phyloP scores from a whole-genome alignment of 2,888 invertebrate species.

The Acronicta aceris region DNA sequence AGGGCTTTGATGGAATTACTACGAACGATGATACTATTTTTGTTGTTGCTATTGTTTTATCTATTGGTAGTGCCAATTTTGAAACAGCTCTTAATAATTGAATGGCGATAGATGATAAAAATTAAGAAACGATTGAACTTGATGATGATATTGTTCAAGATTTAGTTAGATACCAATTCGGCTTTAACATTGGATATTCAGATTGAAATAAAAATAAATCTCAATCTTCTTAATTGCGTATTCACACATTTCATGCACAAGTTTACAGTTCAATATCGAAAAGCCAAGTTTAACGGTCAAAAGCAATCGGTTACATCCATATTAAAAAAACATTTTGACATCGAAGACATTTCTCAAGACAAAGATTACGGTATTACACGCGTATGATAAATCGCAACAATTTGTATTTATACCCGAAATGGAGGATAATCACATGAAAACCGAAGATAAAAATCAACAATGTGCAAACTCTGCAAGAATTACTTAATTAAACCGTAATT shows the following conservation, averaged over 20 bases:
- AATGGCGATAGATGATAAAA: neutral
- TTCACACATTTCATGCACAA: conserved; percentile 39
- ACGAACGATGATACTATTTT: neutral
- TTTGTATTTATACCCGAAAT: conserved; percentile 66
- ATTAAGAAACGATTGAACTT: neutral
- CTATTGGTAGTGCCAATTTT: neutral
- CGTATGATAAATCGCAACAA: conserved; percentile 66
- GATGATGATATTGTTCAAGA: neutral
- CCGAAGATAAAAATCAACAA: conserved; percentile 60
- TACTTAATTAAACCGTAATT: conserved; percentile 75
- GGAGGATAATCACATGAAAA: conserved; percentile 43
- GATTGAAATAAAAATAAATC: conserved; percentile 10
- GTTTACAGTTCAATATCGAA: conserved; percentile 36
- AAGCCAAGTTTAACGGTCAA: conserved; percentile 31
- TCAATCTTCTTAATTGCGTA: conserved; percentile 33
- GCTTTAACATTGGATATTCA: conserved; percentile 7
- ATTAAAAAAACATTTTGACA: conserved; percentile 51
- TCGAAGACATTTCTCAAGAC: conserved; percentile 46
- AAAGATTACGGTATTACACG: conserved; percentile 68
- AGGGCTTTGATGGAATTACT: neutral
- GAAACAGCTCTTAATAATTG: neutral
- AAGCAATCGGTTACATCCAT: conserved; percentile 44
- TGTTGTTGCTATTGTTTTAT: neutral
- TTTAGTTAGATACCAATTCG: neutral
- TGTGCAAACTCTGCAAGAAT: conserved; percentile 63